Evolutionary conservation across 2,113 vertebrate species (phyloP), one percentile per base, ranked within the genome.

Genomic region (Dromas ardeola): DNA sequence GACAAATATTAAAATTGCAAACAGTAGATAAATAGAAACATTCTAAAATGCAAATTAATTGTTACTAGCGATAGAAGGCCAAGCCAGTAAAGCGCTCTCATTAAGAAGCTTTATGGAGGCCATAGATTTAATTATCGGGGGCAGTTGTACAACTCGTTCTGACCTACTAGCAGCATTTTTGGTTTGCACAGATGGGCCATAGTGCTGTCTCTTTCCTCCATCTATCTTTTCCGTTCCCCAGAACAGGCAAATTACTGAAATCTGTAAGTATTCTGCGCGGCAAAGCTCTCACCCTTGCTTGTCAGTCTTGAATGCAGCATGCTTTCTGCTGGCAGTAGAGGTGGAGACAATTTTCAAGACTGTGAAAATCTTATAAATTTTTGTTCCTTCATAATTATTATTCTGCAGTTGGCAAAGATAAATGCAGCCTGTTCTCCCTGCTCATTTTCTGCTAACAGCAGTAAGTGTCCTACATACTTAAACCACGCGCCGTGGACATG

Each of bases 91-190:
- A 96, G 62, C 2, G 0, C 58, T 96, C 89, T 94, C 93, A 95
- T 96, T 97, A 96, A 95, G 88, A 82, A 96, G 89, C 90, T 97
- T 96, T 81, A 89, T 66, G 92, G 69, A 97, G 81, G 94, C 94
- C 95, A 96, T 96, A 97, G 96, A 97, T 97, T 95, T 96, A 97
- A 96, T 97, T 97, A 97, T 95, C 90, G 1, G 84, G 95, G 95
- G 91, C 92, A 93, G 86, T 96, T 89, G 80, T 93, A 92, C 86
- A 87, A 84, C 90, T 97, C 18, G 14, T 96, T 95, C 94, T 94
- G 94, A 96, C 96, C 88, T 93, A 76, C 55, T 73, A 84, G 83
- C 88, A 88, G 22, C 73, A 73, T 95, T 96, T 97, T 93, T 89
- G 70, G 83, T 87, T 96, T 83, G 94, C 93, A 97, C 92, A 86